These are phyloP conservation scores for Diarsia mendica DNA, from an alignment of 2,888 invertebrate genomes.

Conservation along the genomic window DNA sequence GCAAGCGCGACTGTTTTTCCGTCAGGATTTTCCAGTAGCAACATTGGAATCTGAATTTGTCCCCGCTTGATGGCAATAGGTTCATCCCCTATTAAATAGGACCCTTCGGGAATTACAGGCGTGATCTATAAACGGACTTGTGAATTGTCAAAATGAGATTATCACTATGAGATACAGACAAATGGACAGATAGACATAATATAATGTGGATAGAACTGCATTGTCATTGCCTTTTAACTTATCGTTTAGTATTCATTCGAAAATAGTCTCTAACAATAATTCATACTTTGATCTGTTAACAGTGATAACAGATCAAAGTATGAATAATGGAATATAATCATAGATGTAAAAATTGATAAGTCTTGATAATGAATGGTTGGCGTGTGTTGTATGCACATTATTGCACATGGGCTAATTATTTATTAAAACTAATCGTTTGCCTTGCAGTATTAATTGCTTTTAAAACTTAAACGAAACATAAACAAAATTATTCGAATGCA, in stretches of 20 bases:
- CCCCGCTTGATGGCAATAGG: too few relatives aligned
- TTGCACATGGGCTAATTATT: conserved; percentile 57
- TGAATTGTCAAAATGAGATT: background rate
- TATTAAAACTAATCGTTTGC: conserved; percentile 44
- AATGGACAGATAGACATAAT: background rate
- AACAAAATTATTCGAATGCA: background rate
- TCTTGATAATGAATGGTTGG: conserved; percentile 69
- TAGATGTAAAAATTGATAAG: conserved; percentile 56
- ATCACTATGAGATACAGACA: background rate
- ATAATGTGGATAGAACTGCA: background rate
- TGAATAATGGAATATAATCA: conserved; percentile 44
- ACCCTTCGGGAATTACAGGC: too few relatives aligned
- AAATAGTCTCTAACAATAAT: conserved; percentile 17
- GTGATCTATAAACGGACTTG: too few relatives aligned
- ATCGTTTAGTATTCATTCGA: conserved; percentile 1
- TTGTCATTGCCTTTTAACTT: background rate
- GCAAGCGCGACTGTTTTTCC: too few relatives aligned
- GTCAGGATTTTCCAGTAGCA: too few relatives aligned
- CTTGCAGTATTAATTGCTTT: conserved; percentile 23
- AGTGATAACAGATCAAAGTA: conserved; percentile 33
- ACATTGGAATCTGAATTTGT: too few relatives aligned
- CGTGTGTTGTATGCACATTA: conserved; percentile 70
- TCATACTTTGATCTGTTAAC: too few relatives aligned
- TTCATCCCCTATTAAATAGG: too few relatives aligned
- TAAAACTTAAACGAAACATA: conserved; percentile 4